Percentiles rank a stretch among this genome's conserved stretches.
Conservation (phyloP, 92 coral and sea anemone species). For the Epizoanthus stellaris region DNA sequence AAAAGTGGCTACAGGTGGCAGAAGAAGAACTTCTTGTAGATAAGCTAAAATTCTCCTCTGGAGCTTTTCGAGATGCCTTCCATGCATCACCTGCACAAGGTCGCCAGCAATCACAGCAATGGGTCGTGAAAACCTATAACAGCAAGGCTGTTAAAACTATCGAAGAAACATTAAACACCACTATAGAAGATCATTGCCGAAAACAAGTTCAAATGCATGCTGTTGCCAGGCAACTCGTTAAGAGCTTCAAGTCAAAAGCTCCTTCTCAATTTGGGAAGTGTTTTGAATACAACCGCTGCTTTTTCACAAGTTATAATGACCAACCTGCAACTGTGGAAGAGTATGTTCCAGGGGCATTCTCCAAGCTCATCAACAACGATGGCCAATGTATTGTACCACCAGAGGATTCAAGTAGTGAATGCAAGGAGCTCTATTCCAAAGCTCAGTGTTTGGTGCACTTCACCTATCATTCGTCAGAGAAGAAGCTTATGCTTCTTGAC, state of each 20-base stretch:
- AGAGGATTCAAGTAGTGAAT: not conserved
- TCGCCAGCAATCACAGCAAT: not conserved
- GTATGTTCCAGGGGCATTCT: slow-evolving; percentile 43
- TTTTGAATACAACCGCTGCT: slow-evolving; percentile 46
- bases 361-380: slow-evolving; percentile 40
- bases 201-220: slow-evolving; percentile 64
- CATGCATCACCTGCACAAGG: slow-evolving; percentile 14
- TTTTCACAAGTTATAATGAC: slow-evolving; percentile 38
- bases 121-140: slow-evolving; percentile 50
- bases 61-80: slow-evolving; percentile 44
- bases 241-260: slow-evolving; percentile 30
- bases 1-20: not conserved
- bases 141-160: slow-evolving; percentile 29
- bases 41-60: slow-evolving; percentile 15
- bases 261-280: slow-evolving; percentile 53
- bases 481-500: slow-evolving; percentile 41
- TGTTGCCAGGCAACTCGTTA: slow-evolving; percentile 43
- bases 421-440: slow-evolving; percentile 38
- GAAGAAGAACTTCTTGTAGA: slow-evolving; percentile 14
- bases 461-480: slow-evolving; percentile 1
- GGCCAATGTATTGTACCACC: slow-evolving; percentile 26
- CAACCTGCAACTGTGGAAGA: slow-evolving; percentile 42
- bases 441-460: slow-evolving; percentile 45
- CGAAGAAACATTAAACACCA: slow-evolving; percentile 11
- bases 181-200: slow-evolving; percentile 41